Base-by-base conservation (phyloP, 2,113 vertebrate species). In the Gila orcuttii region DNA sequence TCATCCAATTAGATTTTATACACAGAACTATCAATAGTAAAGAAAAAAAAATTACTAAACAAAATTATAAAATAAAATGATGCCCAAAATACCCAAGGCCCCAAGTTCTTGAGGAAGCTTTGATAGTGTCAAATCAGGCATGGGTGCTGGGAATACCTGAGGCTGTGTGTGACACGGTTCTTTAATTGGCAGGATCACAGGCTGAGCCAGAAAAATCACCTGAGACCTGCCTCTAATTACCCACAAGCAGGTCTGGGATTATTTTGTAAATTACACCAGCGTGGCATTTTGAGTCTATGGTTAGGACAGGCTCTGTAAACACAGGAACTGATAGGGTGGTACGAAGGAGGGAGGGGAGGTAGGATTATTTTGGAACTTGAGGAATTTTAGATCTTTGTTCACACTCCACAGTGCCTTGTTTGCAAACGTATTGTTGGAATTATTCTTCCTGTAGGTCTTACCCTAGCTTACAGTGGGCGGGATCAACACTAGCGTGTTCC, bases 191-290 rank as follows among this genome's bases (percentile, higher is more conserved):
- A 90, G 75, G 82, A 84, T 87, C 90, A 91, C 87, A 88, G 85
- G 74, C 92, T 90, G 81, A 83, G 62, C 69, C 59, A 33, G 59
- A 77, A 15, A 77, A 92, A 87, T 79, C 93, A 86, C 92, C 4
- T 82, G 93, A 91, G 94, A 93, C 55, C 55, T 31, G 77, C 6
- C 84, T 86, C 92, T 95, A 95, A 95, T 95, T 93, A 94, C 92
- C 89, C 87, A 86, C 83, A 87, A 90, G 92, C 87, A 92, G 91
- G 90, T 86, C 83, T 89, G 93, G 94, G 95, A 95, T 95, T 95
- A 94, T 94, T 95, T 94, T 93, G 94, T 93, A 95, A 95, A 94
- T 96, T 92, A 94, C 93, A 94, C 91, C 91, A 91, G 91, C 78
- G 77, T 60, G 87, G 89, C 80, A 90, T 90, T 85, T 81, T 80